Conservation (phyloP, 1,140 invertebrate genomes). For the Amphibalanus amphitrite region DNA sequence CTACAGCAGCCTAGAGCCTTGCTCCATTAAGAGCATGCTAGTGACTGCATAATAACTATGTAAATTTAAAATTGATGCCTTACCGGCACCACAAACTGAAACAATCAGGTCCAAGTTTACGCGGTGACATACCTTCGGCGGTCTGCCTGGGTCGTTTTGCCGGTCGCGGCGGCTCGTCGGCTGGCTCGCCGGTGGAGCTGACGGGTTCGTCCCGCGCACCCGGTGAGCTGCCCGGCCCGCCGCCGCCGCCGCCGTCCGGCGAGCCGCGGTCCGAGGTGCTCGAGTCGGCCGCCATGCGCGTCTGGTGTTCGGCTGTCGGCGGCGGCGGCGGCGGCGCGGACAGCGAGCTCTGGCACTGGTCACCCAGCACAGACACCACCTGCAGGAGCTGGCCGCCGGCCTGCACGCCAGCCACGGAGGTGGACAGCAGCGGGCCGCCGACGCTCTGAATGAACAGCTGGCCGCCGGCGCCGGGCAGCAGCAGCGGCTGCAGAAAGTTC, state of each 20-base stretch:
- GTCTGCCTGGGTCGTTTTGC: too few relatives aligned
- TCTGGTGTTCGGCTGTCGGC: neutral
- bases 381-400: neutral
- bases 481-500: neutral
- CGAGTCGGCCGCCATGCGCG: neutral
- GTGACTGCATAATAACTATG: too few relatives aligned
- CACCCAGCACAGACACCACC: neutral
- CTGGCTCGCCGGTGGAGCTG: neutral
- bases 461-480: conserved; percentile 1
- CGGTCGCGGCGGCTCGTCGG: neutral
- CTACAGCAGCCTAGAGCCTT: too few relatives aligned
- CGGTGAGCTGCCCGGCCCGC: too few relatives aligned
- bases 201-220: neutral
- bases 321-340: neutral
- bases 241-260: too few relatives aligned
- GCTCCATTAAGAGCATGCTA: too few relatives aligned
- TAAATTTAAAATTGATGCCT: too few relatives aligned
- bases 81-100: neutral
- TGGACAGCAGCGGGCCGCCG: neutral
- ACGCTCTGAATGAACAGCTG: neutral
- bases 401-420: neutral
- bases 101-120: too few relatives aligned
- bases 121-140: too few relatives aligned
- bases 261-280: neutral
- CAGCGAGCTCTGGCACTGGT: neutral